Percentiles rank a stretch among this genome's conserved stretches.
Conservation (phyloP, 2,113 vertebrate species). For the Pantherophis guttatus region DNA sequence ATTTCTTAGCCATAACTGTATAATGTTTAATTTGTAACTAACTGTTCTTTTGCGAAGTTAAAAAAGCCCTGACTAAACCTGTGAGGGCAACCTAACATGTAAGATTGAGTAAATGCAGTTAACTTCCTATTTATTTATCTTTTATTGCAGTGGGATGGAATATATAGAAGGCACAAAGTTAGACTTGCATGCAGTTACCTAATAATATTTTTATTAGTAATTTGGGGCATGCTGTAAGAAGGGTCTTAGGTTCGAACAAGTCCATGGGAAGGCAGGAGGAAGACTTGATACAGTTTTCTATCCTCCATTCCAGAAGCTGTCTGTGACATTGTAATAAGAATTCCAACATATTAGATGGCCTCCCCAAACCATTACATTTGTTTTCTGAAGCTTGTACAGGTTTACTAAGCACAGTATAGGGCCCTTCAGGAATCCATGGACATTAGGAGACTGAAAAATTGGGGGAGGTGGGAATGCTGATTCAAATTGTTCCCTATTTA, state of each 20-base stretch:
- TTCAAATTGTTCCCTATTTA: background rate
- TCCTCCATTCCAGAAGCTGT: background rate
- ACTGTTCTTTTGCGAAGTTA: background rate
- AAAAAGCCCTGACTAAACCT: background rate
- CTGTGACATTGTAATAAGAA: background rate
- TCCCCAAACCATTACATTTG: background rate
- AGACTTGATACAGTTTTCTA: background rate
- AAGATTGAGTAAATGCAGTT: background rate
- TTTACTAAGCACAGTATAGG: background rate
- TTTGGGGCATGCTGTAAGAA: background rate
- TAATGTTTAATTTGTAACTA: slow-evolving; percentile 12
- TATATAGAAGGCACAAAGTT: background rate
- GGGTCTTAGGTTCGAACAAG: background rate
- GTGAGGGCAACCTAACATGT: background rate
- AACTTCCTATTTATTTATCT: background rate
- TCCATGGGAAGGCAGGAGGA: background rate
- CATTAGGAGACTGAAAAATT: background rate
- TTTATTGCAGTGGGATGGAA: background rate
- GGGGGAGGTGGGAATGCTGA: background rate
- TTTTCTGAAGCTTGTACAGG: background rate
- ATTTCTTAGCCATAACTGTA: background rate
- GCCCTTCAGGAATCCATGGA: background rate
- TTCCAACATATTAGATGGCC: background rate
- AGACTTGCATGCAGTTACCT: background rate
- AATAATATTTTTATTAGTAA: background rate